Percentiles rank a stretch among this genome's conserved stretches.
These are phyloP conservation scores for Macaria notata DNA, from an alignment of 2,888 invertebrate species.

Conservation along the genomic window DNA sequence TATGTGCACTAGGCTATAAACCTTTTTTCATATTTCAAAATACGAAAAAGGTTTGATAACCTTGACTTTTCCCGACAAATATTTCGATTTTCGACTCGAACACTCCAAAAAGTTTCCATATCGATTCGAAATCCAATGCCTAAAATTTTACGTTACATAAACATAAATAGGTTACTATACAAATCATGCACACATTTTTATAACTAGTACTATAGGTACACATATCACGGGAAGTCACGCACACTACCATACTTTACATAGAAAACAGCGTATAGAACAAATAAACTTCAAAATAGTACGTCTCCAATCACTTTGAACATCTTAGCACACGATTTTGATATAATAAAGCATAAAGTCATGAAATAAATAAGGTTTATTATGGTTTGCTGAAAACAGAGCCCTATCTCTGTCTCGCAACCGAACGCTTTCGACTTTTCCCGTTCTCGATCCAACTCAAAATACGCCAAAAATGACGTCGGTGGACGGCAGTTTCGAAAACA, in stretches of 20 bases:
- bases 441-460: conserved; percentile 80
- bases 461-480: conserved; percentile 82
- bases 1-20: too few relatives aligned
- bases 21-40: too few relatives aligned
- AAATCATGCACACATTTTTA: conserved; percentile 50
- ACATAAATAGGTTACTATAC: conserved; percentile 26
- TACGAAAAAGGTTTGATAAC: background rate
- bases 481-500: conserved; percentile 79
- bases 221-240: conserved; percentile 66
- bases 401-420: conserved; percentile 72
- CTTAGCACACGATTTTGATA: conserved; percentile 52
- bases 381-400: conserved; percentile 44
- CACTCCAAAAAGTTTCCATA: conserved; percentile 63
- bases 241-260: conserved; percentile 69
- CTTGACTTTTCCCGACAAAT: too few relatives aligned
- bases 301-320: conserved; percentile 63
- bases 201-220: conserved; percentile 50
- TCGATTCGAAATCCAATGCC: conserved; percentile 62
- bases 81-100: too few relatives aligned
- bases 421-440: conserved; percentile 81
- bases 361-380: conserved; percentile 65
- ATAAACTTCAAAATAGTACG: conserved; percentile 79
- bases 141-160: conserved; percentile 67
- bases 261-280: conserved; percentile 74
- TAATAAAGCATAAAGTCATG: conserved; percentile 56